Percentiles rank a stretch among this genome's conserved stretches.
Evolutionary conservation across 2,888 invertebrate genomes (phyloP).

Genomic region (Clunio marinus): DNA sequence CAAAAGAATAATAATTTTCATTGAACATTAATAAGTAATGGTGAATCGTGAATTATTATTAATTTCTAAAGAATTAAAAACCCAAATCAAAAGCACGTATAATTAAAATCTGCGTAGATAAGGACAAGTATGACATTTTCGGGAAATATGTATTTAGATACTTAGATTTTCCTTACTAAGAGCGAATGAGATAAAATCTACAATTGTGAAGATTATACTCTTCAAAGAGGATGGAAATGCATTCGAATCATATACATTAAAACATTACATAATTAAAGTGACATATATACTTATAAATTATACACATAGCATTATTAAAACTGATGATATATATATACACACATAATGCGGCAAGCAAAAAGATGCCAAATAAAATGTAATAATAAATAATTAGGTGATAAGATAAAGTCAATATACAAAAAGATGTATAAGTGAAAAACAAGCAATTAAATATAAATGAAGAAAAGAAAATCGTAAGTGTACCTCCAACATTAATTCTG

Average conservation of each 20-base stretch:
- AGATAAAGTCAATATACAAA: slow-evolving; percentile 31
- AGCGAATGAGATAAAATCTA: too few relatives aligned
- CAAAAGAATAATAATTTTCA: background rate
- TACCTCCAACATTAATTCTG: slow-evolving; percentile 30
- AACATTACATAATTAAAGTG: slow-evolving; percentile 25
- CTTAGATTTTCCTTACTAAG: too few relatives aligned
- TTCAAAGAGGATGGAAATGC: too few relatives aligned
- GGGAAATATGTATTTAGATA: too few relatives aligned
- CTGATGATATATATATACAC: slow-evolving; percentile 30
- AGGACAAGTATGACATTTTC: background rate
- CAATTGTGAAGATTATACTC: too few relatives aligned
- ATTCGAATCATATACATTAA: slow-evolving; percentile 28
- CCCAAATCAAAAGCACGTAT: slow-evolving; percentile 30
- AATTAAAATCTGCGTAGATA: background rate
- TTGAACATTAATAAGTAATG: slow-evolving; percentile 18
- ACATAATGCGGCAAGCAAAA: background rate
- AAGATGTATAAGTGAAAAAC: slow-evolving; percentile 19
- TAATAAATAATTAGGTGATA: slow-evolving; percentile 27
- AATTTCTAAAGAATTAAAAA: slow-evolving; percentile 30
- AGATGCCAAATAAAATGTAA: slow-evolving; percentile 3
- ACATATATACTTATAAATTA: slow-evolving; percentile 18
- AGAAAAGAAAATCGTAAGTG: slow-evolving; percentile 22
- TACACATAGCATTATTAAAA: slow-evolving; percentile 13
- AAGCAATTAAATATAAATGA: slow-evolving; percentile 28
- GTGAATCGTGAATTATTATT: slow-evolving; percentile 11